A percentile compares a stretch with the other conserved stretches of the same genome.
phyloP scores from a whole-genome alignment of 2,888 invertebrate genomes.

The Leptopilina myrica region DNA sequence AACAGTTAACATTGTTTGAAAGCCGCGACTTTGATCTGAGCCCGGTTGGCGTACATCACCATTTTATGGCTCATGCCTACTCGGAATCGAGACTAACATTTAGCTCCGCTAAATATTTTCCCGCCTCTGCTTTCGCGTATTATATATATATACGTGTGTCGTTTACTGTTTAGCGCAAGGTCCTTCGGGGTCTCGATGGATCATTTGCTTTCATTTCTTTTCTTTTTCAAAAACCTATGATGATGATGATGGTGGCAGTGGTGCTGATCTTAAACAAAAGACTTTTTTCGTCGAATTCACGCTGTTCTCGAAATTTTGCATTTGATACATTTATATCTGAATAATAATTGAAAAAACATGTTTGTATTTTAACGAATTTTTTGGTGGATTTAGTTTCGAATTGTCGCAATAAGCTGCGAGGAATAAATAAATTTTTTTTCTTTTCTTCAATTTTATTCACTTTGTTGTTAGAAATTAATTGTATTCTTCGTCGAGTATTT shows the following conservation, averaged over 20 bases:
- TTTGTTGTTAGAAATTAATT: too few species aligned
- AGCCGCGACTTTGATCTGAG: conserved; percentile 75
- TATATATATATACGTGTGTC: conserved; percentile 13
- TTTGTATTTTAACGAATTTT: too few species aligned
- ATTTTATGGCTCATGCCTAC: conserved; percentile 71
- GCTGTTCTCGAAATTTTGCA: too few species aligned
- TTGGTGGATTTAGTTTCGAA: too few species aligned
- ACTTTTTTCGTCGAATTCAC: neutral
- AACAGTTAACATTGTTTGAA: conserved; percentile 75
- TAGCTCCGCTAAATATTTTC: conserved; percentile 58
- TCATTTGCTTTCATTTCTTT: conserved; percentile 25
- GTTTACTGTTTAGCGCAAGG: conserved; percentile 61
- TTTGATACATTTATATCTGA: too few species aligned
- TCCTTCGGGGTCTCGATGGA: conserved; percentile 52
- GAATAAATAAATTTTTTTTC: too few species aligned
- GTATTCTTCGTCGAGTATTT: too few species aligned
- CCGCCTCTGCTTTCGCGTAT: conserved; percentile 49
- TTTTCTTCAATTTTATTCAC: too few species aligned
- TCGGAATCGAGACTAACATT: conserved; percentile 59
- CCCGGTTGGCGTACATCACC: conserved; percentile 71
- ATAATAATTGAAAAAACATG: too few species aligned
- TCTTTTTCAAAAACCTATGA: neutral
- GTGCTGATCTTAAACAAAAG: neutral
- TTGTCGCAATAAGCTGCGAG: too few species aligned
- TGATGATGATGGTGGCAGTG: too few species aligned